Evolutionary conservation across 2,888 invertebrate species (phyloP).

Genomic region (Megamerina dolium): DNA sequence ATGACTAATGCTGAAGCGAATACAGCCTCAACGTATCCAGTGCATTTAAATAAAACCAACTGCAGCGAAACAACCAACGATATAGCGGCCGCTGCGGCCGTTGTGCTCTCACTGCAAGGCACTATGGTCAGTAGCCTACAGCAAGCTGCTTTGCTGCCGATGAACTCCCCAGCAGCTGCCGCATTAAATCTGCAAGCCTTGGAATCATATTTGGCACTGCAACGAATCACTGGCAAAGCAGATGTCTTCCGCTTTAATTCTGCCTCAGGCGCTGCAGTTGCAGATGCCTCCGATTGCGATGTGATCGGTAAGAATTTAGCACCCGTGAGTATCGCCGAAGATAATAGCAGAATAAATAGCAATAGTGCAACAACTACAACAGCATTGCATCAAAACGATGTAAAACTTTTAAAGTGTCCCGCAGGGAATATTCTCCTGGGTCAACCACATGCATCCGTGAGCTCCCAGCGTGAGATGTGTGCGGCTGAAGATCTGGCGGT

Average conservation of each 20-base stretch:
- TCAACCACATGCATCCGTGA: slow-evolving; percentile 53
- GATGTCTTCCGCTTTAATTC: slow-evolving; percentile 57
- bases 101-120: slow-evolving; percentile 75
- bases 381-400: background rate
- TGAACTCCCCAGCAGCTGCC: slow-evolving; percentile 77
- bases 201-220: slow-evolving; percentile 78
- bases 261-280: slow-evolving; percentile 12
- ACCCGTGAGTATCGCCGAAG: background rate
- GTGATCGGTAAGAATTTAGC: too few relatives aligned
- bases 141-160: slow-evolving; percentile 74
- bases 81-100: slow-evolving; percentile 58
- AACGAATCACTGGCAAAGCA: slow-evolving; percentile 66
- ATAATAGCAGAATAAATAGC: slow-evolving; percentile 7
- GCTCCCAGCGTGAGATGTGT: slow-evolving; percentile 19
- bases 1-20: slow-evolving; percentile 25
- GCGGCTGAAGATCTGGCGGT: slow-evolving; percentile 56
- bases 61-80: slow-evolving; percentile 50
- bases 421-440: slow-evolving; percentile 19
- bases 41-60: slow-evolving; percentile 11
- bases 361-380: slow-evolving; percentile 18
- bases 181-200: slow-evolving; percentile 79
- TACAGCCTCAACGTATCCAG: slow-evolving; percentile 12
- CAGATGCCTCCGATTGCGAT: background rate
- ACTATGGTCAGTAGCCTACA: slow-evolving; percentile 80
- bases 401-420: slow-evolving; percentile 1